Evolutionary conservation across 2,888 invertebrate species (phyloP).

Genomic region (Sarcophaga variegata): DNA sequence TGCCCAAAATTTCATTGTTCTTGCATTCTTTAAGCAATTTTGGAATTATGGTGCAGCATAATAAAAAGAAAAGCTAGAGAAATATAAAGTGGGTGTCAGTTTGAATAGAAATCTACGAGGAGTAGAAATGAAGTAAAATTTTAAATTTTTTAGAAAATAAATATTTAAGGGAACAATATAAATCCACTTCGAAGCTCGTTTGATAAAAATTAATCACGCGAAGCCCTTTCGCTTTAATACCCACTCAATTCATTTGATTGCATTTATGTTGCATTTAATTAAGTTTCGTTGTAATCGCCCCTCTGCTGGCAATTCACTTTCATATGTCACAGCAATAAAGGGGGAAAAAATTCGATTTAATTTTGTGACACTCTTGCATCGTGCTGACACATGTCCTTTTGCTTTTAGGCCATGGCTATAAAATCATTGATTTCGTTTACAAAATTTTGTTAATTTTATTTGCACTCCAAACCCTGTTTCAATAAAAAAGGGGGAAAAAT

Average conservation of each 20-base stretch:
- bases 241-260: neutral
- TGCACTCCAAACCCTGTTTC: conserved; percentile 12
- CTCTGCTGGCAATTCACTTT: neutral
- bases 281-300: neutral
- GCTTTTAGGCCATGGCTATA: conserved; percentile 28
- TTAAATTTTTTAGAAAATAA: neutral
- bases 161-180: neutral
- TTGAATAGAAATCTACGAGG: neutral
- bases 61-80: conserved; percentile 10
- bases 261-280: conserved; percentile 13
- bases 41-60: conserved; percentile 53
- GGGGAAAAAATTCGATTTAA: neutral
- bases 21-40: conserved; percentile 29
- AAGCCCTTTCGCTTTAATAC: too few species aligned
- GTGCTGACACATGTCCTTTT: conserved; percentile 36
- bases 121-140: conserved; percentile 19
- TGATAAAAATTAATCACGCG: too few species aligned
- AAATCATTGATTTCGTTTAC: conserved; percentile 51
- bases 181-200: neutral
- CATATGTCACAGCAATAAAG: too few species aligned
- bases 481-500: too few species aligned
- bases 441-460: conserved; percentile 52
- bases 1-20: conserved; percentile 38
- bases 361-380: conserved; percentile 16
- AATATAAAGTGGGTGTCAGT: conserved; percentile 53